These are phyloP conservation scores for Amblyjoppa fuscipennis DNA, from an alignment of 2,888 invertebrate genomes.

Conservation along the genomic window DNA sequence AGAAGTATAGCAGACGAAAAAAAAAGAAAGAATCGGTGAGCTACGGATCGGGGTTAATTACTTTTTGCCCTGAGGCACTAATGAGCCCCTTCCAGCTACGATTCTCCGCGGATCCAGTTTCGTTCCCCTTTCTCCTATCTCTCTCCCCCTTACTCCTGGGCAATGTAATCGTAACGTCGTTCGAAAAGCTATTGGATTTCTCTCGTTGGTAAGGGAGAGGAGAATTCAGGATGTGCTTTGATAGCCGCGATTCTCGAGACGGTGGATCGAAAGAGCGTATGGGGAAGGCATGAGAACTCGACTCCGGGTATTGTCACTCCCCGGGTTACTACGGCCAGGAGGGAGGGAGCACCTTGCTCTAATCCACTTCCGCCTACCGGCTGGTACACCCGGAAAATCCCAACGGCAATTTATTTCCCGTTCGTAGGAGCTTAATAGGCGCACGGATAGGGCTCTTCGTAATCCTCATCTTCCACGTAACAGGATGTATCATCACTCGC, in stretches of 20 bases:
- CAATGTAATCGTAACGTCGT: conserved; percentile 57
- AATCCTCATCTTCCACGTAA: conserved; percentile 41
- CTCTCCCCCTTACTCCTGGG: conserved; percentile 27
- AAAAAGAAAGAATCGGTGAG: conserved; percentile 40
- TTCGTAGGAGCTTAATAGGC: conserved; percentile 56
- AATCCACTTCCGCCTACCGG: conserved; percentile 55
- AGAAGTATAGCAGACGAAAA: conserved; percentile 38
- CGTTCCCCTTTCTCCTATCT: conserved; percentile 29
- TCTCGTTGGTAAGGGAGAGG: conserved; percentile 24
- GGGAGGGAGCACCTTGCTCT: background rate
- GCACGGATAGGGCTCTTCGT: conserved; percentile 23
- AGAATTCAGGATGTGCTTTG: conserved; percentile 36
- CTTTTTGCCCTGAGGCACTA: conserved; percentile 63
- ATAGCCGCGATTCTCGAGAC: conserved; percentile 34
- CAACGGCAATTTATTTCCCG: conserved; percentile 58
- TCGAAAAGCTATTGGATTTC: conserved; percentile 56
- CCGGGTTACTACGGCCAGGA: background rate
- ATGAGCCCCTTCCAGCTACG: conserved; percentile 43
- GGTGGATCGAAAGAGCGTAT: conserved; percentile 1
- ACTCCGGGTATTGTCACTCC: conserved; percentile 30
- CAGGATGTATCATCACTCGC: conserved; percentile 8
- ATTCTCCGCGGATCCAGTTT: background rate
- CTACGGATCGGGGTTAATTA: conserved; percentile 64
- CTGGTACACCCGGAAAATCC: conserved; percentile 52
- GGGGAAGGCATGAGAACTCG: background rate